A percentile compares a stretch with the other conserved stretches of the same genome.
phyloP scores from a whole-genome alignment of 1,140 invertebrate species.

The Oreohelix idahoensis region DNA sequence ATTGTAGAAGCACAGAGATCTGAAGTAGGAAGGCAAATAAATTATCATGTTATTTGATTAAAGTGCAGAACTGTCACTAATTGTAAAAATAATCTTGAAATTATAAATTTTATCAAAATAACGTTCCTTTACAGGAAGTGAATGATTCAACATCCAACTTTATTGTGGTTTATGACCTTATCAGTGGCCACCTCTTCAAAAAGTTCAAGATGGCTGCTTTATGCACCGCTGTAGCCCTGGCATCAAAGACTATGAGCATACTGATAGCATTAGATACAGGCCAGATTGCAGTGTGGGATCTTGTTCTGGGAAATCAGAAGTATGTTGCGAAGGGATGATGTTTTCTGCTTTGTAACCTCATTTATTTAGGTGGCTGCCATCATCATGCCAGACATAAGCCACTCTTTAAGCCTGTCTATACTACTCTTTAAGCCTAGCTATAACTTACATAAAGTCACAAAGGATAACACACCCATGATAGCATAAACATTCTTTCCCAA shows the following conservation, averaged over 20 bases:
- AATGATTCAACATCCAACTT: conserved; percentile 88
- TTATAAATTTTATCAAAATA: neutral
- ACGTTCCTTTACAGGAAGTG: conserved; percentile 79
- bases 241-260: conserved; percentile 85
- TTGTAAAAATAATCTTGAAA: neutral
- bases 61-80: neutral
- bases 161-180: conserved; percentile 91
- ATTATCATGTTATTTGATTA: neutral
- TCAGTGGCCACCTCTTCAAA: conserved; percentile 91
- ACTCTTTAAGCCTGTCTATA: no score
- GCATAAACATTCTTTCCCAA: no score
- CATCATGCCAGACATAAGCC: no score
- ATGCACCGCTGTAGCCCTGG: conserved; percentile 86
- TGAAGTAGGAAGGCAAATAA: neutral
- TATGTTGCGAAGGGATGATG: conserved; percentile 46
- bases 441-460: no score
- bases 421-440: no score
- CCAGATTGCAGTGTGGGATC: conserved; percentile 87
- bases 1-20: neutral
- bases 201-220: conserved; percentile 89
- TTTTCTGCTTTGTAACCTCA: neutral
- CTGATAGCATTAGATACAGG: conserved; percentile 86
- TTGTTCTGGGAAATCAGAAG: conserved; percentile 81
- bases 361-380: neutral
- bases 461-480: no score